Evolutionary conservation across 2,113 vertebrate genomes (phyloP).

Genomic region (Chunga burmeisteri): DNA sequence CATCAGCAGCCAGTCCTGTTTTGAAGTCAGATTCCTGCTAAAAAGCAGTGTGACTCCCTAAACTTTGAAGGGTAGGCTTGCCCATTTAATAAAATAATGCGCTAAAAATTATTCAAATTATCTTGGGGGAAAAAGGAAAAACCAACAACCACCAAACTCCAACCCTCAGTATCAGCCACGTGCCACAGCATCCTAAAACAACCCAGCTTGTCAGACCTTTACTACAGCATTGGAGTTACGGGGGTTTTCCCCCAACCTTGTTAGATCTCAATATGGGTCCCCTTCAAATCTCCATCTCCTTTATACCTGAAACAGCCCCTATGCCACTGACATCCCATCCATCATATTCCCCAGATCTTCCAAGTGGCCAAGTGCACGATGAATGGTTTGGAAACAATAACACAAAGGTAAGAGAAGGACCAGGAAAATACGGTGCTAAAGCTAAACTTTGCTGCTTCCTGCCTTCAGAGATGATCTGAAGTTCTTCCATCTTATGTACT

Average conservation of each 20-base stretch:
- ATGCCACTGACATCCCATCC: neutral
- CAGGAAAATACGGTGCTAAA: neutral
- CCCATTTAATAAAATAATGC: neutral
- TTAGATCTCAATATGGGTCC: accelerated
- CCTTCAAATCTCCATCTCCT: neutral
- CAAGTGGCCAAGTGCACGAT: neutral
- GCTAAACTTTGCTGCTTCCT: neutral
- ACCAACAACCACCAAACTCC: neutral
- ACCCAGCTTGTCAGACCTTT: neutral
- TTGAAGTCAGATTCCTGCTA: neutral
- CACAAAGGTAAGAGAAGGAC: neutral
- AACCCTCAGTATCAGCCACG: neutral
- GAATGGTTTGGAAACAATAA: neutral
- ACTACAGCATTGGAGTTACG: accelerated
- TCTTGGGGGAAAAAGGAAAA: neutral
- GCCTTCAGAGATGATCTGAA: neutral
- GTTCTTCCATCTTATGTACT: neutral
- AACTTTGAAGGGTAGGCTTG: neutral
- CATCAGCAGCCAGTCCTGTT: neutral
- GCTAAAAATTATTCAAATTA: neutral
- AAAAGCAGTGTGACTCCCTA: neutral
- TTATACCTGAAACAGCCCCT: neutral
- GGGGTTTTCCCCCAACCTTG: neutral
- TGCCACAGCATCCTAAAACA: neutral
- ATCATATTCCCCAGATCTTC: neutral